phyloP scores from a whole-genome alignment of 2,888 invertebrate species.

The Idaea dimidiata region DNA sequence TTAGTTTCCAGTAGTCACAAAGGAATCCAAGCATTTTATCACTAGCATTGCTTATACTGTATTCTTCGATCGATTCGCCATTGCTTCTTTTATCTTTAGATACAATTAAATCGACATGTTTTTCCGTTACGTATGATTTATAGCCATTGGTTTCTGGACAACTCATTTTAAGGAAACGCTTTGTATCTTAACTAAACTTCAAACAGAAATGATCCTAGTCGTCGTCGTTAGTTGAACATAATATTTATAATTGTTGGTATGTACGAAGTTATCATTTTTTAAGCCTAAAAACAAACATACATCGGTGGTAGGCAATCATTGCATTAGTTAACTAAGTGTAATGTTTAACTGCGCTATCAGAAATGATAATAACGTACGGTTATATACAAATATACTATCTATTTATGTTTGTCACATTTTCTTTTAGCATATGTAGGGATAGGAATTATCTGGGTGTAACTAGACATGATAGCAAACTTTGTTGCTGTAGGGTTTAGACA shows the following conservation, averaged over 20 bases:
- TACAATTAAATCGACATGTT: constrained; percentile 50
- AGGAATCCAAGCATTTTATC: constrained; percentile 70
- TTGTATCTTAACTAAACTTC: background rate
- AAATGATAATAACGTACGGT: background rate
- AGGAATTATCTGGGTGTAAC: background rate
- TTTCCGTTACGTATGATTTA: constrained; percentile 36
- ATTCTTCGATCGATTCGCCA: constrained; percentile 38
- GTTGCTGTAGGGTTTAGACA: background rate
- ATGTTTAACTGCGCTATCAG: background rate
- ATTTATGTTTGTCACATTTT: background rate
- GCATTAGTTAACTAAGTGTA: background rate
- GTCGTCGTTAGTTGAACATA: background rate
- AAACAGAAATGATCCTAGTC: background rate
- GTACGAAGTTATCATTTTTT: constrained; percentile 1
- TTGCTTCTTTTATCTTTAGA: constrained; percentile 35
- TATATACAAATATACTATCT: background rate
- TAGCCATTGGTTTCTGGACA: background rate
- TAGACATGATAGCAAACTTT: background rate
- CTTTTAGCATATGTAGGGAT: background rate
- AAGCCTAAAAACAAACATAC: background rate
- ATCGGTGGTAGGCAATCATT: background rate
- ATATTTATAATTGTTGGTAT: background rate
- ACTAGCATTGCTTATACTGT: constrained; percentile 51
- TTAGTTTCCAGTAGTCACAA: constrained; percentile 67
- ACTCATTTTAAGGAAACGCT: background rate